phyloP scores from a whole-genome alignment of 2,888 invertebrate species.

The Lomographa bimaculata region DNA sequence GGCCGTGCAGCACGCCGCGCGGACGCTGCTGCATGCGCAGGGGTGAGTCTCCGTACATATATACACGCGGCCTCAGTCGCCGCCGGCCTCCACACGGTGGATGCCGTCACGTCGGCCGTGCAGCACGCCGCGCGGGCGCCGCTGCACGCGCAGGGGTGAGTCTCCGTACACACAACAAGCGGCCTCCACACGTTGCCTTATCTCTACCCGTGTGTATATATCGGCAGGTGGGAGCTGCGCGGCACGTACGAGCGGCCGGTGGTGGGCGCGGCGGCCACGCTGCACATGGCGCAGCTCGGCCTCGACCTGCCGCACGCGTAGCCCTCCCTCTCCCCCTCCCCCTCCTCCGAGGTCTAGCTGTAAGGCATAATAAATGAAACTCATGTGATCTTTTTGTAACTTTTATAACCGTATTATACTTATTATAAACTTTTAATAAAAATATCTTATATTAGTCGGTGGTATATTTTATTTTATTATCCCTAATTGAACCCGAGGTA shows the following conservation, averaged over 20 bases:
- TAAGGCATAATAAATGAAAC: no score
- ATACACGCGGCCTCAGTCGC: no score
- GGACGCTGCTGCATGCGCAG: constrained; percentile 35
- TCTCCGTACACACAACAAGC: no score
- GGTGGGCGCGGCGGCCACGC: constrained; percentile 50
- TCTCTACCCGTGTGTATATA: neutral
- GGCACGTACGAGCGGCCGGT: constrained; percentile 52
- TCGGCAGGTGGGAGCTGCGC: constrained; percentile 49
- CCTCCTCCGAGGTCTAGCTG: neutral
- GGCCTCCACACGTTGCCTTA: neutral
- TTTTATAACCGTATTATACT: no score
- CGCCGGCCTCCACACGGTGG: neutral
- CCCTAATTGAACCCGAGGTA: no score
- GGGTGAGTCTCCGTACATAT: no score
- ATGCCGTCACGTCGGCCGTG: no score
- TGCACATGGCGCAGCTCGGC: constrained; percentile 47
- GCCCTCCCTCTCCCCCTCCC: neutral
- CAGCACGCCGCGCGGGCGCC: constrained; percentile 36
- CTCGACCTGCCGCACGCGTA: constrained; percentile 26
- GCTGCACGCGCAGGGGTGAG: constrained; percentile 35
- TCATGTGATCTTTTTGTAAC: no score
- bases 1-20: constrained; percentile 38
- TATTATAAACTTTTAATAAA: no score
- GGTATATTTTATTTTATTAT: neutral
- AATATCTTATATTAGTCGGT: neutral